A percentile compares a stretch with the other conserved stretches of the same genome.
Conservation (phyloP, 35 echinoderm and acorn worm species). For the Eucidaris tribuloides region DNA sequence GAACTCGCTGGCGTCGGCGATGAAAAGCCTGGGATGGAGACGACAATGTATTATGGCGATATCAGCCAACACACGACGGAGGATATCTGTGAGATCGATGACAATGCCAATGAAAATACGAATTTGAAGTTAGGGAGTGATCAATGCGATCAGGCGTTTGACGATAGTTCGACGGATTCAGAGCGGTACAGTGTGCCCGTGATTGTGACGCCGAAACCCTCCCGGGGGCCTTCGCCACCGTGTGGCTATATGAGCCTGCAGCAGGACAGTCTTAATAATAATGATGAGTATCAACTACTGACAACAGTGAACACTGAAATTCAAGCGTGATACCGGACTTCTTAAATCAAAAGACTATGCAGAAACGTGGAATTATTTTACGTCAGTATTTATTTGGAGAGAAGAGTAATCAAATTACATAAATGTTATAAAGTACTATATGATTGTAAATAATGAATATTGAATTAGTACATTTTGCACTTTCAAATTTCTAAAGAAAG, state of each 20-base stretch:
- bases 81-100: background rate
- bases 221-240: background rate
- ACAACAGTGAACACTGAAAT: too few species aligned
- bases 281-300: background rate
- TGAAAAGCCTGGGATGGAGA: background rate
- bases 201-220: slow-evolving; percentile 9
- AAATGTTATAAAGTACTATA: too few species aligned
- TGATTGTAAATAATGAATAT: too few species aligned
- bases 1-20: background rate
- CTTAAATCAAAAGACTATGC: too few species aligned
- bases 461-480: too few species aligned
- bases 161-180: slow-evolving; percentile 15
- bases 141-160: background rate
- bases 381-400: too few species aligned
- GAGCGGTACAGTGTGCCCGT: slow-evolving; percentile 15
- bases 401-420: too few species aligned
- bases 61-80: background rate
- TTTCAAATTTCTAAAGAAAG: too few species aligned
- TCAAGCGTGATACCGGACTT: too few species aligned
- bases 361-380: too few species aligned
- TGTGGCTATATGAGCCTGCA: slow-evolving; percentile 23
- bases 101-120: background rate
- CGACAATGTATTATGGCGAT: background rate
- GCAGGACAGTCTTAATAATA: slow-evolving; percentile 15
- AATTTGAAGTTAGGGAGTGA: background rate